Percentiles rank a stretch among this genome's conserved stretches.
These are phyloP conservation scores for Pilophorus perplexus DNA, from an alignment of 2,888 invertebrate genomes.

Conservation along the genomic window DNA sequence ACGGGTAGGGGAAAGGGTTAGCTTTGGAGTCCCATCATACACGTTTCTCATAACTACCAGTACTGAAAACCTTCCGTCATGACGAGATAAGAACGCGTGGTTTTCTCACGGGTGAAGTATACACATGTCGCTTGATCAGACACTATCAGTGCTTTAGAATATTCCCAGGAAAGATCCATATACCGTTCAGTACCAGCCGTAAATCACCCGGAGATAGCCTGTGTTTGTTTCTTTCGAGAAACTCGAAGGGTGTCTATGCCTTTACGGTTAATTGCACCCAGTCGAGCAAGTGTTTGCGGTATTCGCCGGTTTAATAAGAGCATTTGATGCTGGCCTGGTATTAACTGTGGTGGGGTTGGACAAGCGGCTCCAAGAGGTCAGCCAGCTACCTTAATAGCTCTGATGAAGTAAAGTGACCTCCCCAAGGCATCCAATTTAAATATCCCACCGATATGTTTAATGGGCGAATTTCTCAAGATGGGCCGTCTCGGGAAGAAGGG, in stretches of 20 bases:
- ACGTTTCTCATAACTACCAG: too few relatives aligned
- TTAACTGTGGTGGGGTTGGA: slow-evolving; percentile 12
- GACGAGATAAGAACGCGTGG: too few relatives aligned
- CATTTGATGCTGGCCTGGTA: neutral
- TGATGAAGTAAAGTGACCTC: slow-evolving; percentile 38
- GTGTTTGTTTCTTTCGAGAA: neutral
- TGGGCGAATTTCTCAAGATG: slow-evolving; percentile 43
- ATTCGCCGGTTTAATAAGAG: slow-evolving; percentile 9
- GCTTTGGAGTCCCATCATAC: too few relatives aligned
- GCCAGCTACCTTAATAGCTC: slow-evolving; percentile 33
- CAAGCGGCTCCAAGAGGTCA: slow-evolving; percentile 19
- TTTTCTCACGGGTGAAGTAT: too few relatives aligned
- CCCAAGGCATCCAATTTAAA: slow-evolving; percentile 42
- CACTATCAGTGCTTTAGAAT: too few relatives aligned
- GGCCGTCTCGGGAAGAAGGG: slow-evolving; percentile 39
- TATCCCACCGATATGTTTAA: slow-evolving; percentile 43
- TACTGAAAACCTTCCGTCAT: too few relatives aligned
- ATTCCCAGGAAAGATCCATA: too few relatives aligned
- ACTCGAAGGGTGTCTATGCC: neutral
- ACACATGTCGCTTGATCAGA: too few relatives aligned
- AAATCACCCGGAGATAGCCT: too few relatives aligned
- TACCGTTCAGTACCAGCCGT: too few relatives aligned
- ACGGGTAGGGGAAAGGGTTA: too few relatives aligned
- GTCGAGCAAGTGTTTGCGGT: neutral
- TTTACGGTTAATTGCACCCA: neutral